phyloP scores from a whole-genome alignment of 2,797 vertebrate species.

The Ataeniobius toweri region DNA sequence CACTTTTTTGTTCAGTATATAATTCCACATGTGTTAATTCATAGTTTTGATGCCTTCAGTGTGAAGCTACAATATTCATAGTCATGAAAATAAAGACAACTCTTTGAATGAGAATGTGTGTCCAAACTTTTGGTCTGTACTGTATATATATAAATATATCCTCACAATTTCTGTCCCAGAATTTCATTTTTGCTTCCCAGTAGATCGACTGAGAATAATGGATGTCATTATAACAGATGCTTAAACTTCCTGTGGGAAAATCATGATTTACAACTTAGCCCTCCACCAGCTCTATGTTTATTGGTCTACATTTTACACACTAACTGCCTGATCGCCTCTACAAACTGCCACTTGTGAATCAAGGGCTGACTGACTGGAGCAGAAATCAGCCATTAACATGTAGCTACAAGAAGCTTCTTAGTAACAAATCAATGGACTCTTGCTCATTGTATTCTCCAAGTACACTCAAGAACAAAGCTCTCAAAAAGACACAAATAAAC shows the following conservation, averaged over 20 bases:
- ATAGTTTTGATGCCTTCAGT: too few relatives aligned
- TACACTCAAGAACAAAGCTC: constrained; percentile 30
- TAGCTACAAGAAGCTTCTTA: constrained; percentile 39
- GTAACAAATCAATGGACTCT: constrained; percentile 48
- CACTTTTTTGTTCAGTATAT: too few relatives aligned
- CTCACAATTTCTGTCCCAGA: constrained; percentile 3
- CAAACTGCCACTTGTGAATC: constrained; percentile 41
- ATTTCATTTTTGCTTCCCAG: constrained; percentile 40
- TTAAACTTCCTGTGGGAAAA: constrained; percentile 22
- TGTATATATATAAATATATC: too few relatives aligned
- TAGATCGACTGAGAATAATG: constrained; percentile 43
- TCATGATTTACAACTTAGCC: constrained; percentile 33
- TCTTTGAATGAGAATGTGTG: too few relatives aligned
- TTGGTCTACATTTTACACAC: constrained; percentile 18
- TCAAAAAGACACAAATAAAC: constrained; percentile 43
- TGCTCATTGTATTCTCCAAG: constrained; percentile 30
- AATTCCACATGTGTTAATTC: too few relatives aligned
- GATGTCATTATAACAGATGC: constrained; percentile 34
- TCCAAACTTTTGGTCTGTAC: too few relatives aligned
- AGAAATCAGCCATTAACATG: constrained; percentile 45
- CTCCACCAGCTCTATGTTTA: not conserved
- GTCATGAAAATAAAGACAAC: too few relatives aligned
- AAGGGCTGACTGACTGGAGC: constrained; percentile 38
- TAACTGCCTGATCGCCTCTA: constrained; percentile 27
- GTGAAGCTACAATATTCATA: too few relatives aligned